Conservation (phyloP, 2,888 invertebrate genomes). For the Hymenopus coronatus region DNA sequence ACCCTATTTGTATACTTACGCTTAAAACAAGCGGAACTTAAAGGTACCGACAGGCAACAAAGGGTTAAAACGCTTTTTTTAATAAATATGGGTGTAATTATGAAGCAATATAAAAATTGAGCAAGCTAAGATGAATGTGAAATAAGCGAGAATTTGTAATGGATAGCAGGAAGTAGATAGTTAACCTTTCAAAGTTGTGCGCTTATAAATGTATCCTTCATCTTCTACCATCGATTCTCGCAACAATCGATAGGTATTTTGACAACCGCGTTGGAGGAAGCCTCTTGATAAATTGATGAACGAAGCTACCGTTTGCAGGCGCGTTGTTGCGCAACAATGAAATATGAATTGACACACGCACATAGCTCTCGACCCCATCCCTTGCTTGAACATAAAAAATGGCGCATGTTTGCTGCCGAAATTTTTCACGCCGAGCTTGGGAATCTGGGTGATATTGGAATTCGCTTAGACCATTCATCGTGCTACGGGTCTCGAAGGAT, state of each 20-base stretch:
- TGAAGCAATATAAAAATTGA: too few relatives aligned
- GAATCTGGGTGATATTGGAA: neutral
- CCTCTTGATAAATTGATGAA: constrained; percentile 13
- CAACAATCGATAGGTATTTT: neutral
- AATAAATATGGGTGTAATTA: too few relatives aligned
- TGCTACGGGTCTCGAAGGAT: neutral
- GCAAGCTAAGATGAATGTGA: too few relatives aligned
- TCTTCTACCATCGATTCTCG: neutral
- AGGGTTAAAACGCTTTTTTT: too few relatives aligned
- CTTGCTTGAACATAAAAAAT: neutral
- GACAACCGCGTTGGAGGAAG: neutral
- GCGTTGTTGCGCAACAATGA: constrained; percentile 10
- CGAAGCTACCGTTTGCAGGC: neutral
- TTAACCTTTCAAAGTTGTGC: too few relatives aligned
- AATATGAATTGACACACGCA: neutral
- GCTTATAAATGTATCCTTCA: neutral
- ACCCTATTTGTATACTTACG: too few relatives aligned
- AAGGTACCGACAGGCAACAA: too few relatives aligned
- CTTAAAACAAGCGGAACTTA: too few relatives aligned
- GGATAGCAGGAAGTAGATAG: too few relatives aligned
- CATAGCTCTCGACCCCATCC: neutral
- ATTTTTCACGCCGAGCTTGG: neutral
- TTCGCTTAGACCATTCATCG: neutral
- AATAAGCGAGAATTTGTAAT: too few relatives aligned
- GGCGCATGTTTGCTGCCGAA: neutral